Conservation (phyloP, 1,140 invertebrate genomes). For the Glomeris maerens region DNA sequence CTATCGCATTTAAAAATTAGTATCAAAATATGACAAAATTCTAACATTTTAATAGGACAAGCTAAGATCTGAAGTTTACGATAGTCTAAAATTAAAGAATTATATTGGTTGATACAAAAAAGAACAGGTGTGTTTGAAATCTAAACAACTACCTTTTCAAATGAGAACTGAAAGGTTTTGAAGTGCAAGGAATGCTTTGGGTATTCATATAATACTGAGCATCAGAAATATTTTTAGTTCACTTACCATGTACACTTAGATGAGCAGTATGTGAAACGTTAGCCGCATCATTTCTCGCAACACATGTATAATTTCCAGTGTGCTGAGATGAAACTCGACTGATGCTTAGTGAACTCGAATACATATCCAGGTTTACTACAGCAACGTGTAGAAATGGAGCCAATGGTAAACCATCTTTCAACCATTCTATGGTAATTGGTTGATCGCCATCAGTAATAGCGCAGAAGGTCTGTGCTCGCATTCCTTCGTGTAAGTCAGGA, state of each 20-base stretch:
- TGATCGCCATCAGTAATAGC: constrained; percentile 60
- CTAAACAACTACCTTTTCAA: too few relatives aligned
- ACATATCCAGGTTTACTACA: constrained; percentile 47
- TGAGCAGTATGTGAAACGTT: constrained; percentile 54
- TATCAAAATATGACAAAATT: too few relatives aligned
- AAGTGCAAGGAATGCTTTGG: too few relatives aligned
- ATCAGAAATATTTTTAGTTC: background rate
- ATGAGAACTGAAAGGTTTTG: too few relatives aligned
- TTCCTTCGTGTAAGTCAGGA: constrained; percentile 34
- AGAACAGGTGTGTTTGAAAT: too few relatives aligned
- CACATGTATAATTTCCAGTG: constrained; percentile 29
- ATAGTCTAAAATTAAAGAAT: too few relatives aligned
- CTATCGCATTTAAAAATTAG: too few relatives aligned
- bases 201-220: too few relatives aligned
- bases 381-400: constrained; percentile 21
- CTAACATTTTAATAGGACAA: too few relatives aligned
- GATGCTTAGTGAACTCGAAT: constrained; percentile 30
- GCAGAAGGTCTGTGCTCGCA: constrained; percentile 57
- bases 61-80: too few relatives aligned
- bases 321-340: constrained; percentile 14
- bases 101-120: too few relatives aligned
- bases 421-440: constrained; percentile 38
- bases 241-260: constrained; percentile 63
- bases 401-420: constrained; percentile 1
- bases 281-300: constrained; percentile 40